A percentile compares a stretch with the other conserved stretches of the same genome.
Evolutionary conservation across 2,113 vertebrate genomes (phyloP).

Genomic region (Phasianus colchicus): DNA sequence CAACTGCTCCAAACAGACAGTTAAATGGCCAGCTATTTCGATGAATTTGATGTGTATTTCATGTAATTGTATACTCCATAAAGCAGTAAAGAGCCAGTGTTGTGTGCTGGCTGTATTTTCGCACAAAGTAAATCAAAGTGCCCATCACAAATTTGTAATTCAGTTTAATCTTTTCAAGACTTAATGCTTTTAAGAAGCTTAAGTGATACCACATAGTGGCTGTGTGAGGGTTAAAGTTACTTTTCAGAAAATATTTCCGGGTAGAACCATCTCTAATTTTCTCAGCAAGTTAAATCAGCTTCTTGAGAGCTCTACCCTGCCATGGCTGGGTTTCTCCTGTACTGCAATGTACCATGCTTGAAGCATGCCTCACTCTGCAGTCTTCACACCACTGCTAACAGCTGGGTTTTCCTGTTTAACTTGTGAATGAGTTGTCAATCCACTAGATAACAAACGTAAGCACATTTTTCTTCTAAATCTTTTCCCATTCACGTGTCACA

Average conservation of each 20-base stretch:
- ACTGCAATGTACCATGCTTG: neutral
- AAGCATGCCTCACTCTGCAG: neutral
- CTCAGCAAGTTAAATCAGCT: neutral
- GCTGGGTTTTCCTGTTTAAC: neutral
- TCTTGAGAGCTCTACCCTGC: neutral
- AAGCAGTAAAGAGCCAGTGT: constrained; percentile 60
- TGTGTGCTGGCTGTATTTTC: constrained; percentile 37
- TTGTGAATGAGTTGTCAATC: neutral
- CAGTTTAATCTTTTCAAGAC: constrained; percentile 38
- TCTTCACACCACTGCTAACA: neutral
- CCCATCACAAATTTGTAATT: constrained; percentile 47
- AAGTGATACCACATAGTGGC: neutral
- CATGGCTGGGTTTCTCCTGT: neutral
- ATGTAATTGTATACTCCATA: constrained; percentile 62
- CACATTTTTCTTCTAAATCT: neutral
- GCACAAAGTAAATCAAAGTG: constrained; percentile 57
- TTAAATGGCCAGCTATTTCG: constrained; percentile 68
- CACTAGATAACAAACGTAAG: neutral
- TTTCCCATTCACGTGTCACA: neutral
- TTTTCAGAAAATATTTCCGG: neutral
- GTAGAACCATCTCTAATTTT: neutral
- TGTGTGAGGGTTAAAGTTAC: neutral
- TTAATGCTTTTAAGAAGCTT: neutral
- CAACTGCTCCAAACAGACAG: constrained; percentile 55
- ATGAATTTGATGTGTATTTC: constrained; percentile 68